Base-by-base conservation (phyloP, 2,113 vertebrate species). In the Equus przewalskii region DNA sequence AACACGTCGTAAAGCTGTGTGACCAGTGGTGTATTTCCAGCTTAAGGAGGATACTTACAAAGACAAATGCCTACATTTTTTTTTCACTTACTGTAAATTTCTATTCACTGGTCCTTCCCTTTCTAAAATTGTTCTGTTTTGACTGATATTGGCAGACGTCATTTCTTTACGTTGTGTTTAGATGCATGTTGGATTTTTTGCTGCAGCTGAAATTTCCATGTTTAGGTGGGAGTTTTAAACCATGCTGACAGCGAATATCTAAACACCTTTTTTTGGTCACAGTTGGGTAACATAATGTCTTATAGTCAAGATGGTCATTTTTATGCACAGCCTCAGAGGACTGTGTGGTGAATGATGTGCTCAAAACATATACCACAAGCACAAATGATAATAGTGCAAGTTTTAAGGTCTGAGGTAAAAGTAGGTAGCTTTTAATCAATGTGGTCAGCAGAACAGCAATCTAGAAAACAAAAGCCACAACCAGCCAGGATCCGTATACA, bases 181-280 rank as follows among this genome's bases (percentile, higher is more conserved):
- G 69, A 84, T 18, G 36, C 28, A 24, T 60, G 41, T 36, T 84
- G 56, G 56, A 15, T 28, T n/a, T 89, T 89, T 87, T 70, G 83
- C 90, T 96, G 87, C 94, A 69, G 87, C 72, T 58, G 58, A 73
- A 15, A 78, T 75, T 94, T 92, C 75, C 80, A 73, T 84, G 80
- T 88, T 95, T 87, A 70, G 62, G 69, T 95, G 75, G 64, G 58
- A 87, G 64, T 96, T 97, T 90, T 51, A 28, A 92, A 62, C 76
- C 64, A 67, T 26, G 75, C 80, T 94, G 96, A 94, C 90, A 94
- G 73, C 82, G 83, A 73, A 44, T 70, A 75, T 92, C 94, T 90
- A 97, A 97, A 95, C 36, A 96, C 87, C 62, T 83, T 80, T 87
- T 54, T 83, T 70, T 46, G 92, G 92, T 92, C 83, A 90, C 80